phyloP scores from a whole-genome alignment of 2,888 invertebrate species.

The Amiota mariae region DNA sequence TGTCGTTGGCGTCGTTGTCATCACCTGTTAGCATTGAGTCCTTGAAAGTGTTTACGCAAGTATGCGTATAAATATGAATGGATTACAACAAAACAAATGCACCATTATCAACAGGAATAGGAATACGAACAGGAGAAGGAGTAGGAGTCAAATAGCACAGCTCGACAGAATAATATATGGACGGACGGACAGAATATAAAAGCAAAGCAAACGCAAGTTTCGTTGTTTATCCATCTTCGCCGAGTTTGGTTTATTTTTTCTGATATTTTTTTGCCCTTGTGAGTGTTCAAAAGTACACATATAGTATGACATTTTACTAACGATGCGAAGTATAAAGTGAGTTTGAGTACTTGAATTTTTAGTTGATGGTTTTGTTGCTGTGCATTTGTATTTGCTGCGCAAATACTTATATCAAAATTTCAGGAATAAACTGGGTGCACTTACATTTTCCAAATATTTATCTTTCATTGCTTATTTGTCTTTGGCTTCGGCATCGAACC shows the following conservation, averaged over 20 bases:
- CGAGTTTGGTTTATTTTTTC: background rate
- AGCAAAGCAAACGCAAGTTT: no score
- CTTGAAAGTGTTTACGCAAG: conserved; percentile 62
- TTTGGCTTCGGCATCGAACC: background rate
- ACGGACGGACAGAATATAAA: no score
- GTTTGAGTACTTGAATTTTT: conserved; percentile 1
- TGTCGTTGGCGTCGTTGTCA: conserved; percentile 50
- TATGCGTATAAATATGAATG: conserved; percentile 31
- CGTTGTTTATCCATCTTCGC: background rate
- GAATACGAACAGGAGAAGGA: background rate
- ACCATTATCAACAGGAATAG: no score
- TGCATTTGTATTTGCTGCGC: conserved; percentile 26
- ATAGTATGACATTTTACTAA: background rate
- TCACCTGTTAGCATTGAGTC: conserved; percentile 70
- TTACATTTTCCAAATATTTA: conserved; percentile 4
- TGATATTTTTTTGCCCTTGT: background rate
- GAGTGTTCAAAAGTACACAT: background rate
- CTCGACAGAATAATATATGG: background rate
- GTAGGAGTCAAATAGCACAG: conserved; percentile 1
- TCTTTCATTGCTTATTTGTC: conserved; percentile 15
- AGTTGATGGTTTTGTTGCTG: conserved; percentile 1
- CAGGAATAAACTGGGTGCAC: conserved; percentile 17
- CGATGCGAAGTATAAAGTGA: background rate
- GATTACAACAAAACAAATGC: conserved; percentile 21
- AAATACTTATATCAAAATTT: conserved; percentile 28